These are phyloP conservation scores for Sphecodes monilicornis DNA, from an alignment of 2,888 invertebrate genomes.

Conservation along the genomic window DNA sequence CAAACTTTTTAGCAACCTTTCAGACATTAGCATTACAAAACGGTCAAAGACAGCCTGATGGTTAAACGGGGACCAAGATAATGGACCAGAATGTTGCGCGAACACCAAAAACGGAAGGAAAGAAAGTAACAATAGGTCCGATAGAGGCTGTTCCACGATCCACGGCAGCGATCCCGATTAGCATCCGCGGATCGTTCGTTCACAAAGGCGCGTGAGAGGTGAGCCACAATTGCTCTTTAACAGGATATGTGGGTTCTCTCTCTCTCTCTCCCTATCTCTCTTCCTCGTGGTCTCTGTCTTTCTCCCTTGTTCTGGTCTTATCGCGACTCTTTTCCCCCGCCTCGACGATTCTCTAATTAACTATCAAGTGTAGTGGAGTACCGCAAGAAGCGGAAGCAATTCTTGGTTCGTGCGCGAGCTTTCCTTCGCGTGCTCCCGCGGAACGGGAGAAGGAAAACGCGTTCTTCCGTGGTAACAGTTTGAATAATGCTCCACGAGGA, in stretches of 20 bases:
- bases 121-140: neutral
- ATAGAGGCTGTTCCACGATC: neutral
- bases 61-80: neutral
- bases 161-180: conserved; percentile 45
- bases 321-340: conserved; percentile 43
- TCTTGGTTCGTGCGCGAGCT: conserved; percentile 64
- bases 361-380: conserved; percentile 69
- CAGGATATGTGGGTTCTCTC: conserved; percentile 43
- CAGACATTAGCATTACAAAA: neutral
- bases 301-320: neutral
- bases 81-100: neutral
- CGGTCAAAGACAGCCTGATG: neutral
- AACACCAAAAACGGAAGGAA: conserved; percentile 1
- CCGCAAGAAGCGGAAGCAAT: conserved; percentile 79
- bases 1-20: neutral
- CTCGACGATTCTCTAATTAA: conserved; percentile 78
- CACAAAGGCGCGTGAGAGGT: conserved; percentile 66
- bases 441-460: conserved; percentile 50
- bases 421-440: conserved; percentile 51
- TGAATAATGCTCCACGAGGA: conserved; percentile 54
- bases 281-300: neutral
- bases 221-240: conserved; percentile 42
- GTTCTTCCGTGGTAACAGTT: conserved; percentile 70
- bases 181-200: conserved; percentile 65
- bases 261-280: neutral